These are phyloP conservation scores for Stylophora pistillata DNA, from an alignment of 64 coral and sea anemone species.

Conservation along the genomic window DNA sequence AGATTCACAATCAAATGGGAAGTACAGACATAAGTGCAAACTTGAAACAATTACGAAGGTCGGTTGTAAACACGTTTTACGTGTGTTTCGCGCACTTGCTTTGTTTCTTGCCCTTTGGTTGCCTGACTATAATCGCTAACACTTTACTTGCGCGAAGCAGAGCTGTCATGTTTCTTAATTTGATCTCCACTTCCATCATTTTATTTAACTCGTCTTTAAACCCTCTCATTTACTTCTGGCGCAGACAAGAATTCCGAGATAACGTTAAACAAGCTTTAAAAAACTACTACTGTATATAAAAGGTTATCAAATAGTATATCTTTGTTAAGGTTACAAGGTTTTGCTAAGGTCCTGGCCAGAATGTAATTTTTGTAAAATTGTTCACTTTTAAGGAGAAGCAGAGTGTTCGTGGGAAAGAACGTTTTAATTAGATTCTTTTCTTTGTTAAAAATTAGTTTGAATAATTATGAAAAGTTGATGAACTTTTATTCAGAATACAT, in stretches of 20 bases:
- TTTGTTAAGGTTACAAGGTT: too few relatives aligned
- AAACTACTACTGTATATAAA: neutral
- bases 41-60: neutral
- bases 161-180: neutral
- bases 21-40: too few relatives aligned
- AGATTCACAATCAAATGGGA: neutral
- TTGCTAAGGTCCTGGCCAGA: too few relatives aligned
- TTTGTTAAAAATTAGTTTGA: too few relatives aligned
- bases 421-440: too few relatives aligned
- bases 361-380: too few relatives aligned
- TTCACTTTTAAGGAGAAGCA: too few relatives aligned
- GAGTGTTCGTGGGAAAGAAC: too few relatives aligned
- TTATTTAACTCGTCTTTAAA: slow-evolving; percentile 3
- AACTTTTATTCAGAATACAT: too few relatives aligned
- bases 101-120: neutral
- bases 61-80: neutral
- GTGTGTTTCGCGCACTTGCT: neutral
- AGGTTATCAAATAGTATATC: too few relatives aligned
- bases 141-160: neutral
- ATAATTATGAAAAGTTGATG: too few relatives aligned
- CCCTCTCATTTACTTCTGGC: neutral
- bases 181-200: neutral
- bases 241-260: neutral
- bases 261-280: neutral
- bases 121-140: neutral